Base-by-base conservation (phyloP, 2,797 vertebrate species). In the Hydrophis major region DNA sequence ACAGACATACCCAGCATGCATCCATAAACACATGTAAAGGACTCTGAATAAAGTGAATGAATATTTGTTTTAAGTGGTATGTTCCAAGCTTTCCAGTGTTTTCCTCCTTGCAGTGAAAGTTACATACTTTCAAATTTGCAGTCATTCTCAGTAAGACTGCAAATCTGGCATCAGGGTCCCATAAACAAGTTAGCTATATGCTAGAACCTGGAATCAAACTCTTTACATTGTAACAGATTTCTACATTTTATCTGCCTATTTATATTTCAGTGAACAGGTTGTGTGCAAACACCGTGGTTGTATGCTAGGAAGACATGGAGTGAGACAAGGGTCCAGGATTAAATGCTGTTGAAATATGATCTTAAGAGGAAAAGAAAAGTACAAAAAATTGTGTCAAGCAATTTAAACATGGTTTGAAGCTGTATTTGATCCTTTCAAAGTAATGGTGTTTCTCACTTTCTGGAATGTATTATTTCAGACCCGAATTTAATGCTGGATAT, bases 21-120 rank as follows among this genome's bases (percentile, higher is more conserved):
- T 93, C 90, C 90, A 93, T 91, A 93, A 93, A 86, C 87, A 13
- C 92, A 87, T 94, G 88, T 0, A 0, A 0, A 20, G 14, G 94
- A 88, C 89, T 47, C 92, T 11, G 93, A 1, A 5, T 53, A 55
- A 94, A 61, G 7, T 4, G 92, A 94, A 0, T 92, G 93, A 93
- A 57, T 92, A 94, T 94, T 95, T 74, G 93, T 22, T 18, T 94
- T 92, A 92, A 89, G 93, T 91, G 89, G 50, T 86, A 50, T 57
- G 86, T 94, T 90, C 89, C 89, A 94, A 87, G 91, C 88, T 93
- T 92, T 89, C 69, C 90, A 66, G 32, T 37, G 59, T 56, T 57
- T 88, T 50, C 47, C 56, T 86, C 37, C 86, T 22, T 28, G 57
- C 66, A 92, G 50, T 0, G n/a, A 90, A 69, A 88, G 56, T 90